Conservation (phyloP, 2,113 vertebrate species). For the Sterrhoptilus dennistouni region DNA sequence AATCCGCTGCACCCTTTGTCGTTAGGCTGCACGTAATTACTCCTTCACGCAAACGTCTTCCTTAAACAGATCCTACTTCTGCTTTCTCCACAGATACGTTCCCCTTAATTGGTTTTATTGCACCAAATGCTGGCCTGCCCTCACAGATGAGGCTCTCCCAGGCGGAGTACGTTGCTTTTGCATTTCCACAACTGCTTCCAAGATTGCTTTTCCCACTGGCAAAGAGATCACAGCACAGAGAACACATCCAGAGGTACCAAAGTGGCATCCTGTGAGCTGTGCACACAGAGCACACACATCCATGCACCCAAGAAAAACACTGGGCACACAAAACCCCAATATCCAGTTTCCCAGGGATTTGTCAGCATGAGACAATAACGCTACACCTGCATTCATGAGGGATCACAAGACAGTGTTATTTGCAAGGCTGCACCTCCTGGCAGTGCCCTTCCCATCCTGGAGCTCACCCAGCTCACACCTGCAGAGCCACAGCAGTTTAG, state of each 20-base stretch:
- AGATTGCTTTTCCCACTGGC: neutral
- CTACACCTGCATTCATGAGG: rapidly evolving
- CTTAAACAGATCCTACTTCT: slow-evolving; percentile 47
- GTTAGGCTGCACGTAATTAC: slow-evolving; percentile 18
- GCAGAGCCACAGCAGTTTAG: rapidly evolving
- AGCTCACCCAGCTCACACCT: neutral
- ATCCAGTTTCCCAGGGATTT: neutral
- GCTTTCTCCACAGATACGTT: slow-evolving; percentile 13
- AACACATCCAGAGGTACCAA: neutral
- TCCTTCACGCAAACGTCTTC: neutral
- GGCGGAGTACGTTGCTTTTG: neutral
- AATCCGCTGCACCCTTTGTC: slow-evolving; percentile 1
- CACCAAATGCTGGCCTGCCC: slow-evolving; percentile 31
- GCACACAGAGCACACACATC: rapidly evolving
- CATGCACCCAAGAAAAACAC: neutral
- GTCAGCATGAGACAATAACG: rapidly evolving
- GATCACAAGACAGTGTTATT: no score
- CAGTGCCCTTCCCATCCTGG: rapidly evolving
- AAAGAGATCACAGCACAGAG: neutral
- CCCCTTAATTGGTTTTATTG: slow-evolving; percentile 31
- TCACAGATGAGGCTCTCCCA: neutral
- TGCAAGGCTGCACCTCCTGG: neutral
- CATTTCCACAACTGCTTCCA: neutral
- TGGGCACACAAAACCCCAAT: rapidly evolving
- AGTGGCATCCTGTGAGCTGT: rapidly evolving